Conservation (phyloP, 1,140 invertebrate species). For the Sycobia sp. region DNA sequence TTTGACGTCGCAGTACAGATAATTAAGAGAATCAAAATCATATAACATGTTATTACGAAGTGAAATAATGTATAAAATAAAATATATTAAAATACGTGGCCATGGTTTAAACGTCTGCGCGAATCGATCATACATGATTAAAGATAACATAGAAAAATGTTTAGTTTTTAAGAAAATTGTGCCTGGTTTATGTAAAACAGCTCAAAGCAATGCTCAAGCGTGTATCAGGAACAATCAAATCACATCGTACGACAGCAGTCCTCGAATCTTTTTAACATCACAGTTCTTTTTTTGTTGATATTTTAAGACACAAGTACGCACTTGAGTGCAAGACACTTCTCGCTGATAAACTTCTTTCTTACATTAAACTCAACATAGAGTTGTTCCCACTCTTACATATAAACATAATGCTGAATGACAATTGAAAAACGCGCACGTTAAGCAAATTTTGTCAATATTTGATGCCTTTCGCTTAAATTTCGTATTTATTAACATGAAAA, state of each 20-base stretch:
- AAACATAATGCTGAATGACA: too few species aligned
- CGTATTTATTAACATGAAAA: too few species aligned
- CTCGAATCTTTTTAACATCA: conserved; percentile 15
- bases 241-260: conserved; percentile 13
- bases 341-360: not conserved
- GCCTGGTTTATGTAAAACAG: not conserved
- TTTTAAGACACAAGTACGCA: conserved; percentile 11
- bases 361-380: not conserved
- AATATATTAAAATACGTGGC: too few species aligned
- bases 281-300: conserved; percentile 6
- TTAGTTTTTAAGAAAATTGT: not conserved
- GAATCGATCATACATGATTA: too few species aligned
- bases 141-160: conserved; percentile 4
- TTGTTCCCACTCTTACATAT: not conserved
- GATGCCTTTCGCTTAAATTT: too few species aligned
- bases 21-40: too few species aligned
- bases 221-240: conserved; percentile 18
- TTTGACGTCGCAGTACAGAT: too few species aligned
- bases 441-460: too few species aligned
- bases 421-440: too few species aligned
- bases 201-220: not conserved
- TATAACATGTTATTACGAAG: too few species aligned
- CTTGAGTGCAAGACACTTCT: conserved; percentile 27
- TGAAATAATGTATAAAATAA: too few species aligned
- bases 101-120: too few species aligned